A percentile compares a stretch with the other conserved stretches of the same genome.
Conservation (phyloP, 2,888 invertebrate genomes). For the Drepana falcataria region DNA sequence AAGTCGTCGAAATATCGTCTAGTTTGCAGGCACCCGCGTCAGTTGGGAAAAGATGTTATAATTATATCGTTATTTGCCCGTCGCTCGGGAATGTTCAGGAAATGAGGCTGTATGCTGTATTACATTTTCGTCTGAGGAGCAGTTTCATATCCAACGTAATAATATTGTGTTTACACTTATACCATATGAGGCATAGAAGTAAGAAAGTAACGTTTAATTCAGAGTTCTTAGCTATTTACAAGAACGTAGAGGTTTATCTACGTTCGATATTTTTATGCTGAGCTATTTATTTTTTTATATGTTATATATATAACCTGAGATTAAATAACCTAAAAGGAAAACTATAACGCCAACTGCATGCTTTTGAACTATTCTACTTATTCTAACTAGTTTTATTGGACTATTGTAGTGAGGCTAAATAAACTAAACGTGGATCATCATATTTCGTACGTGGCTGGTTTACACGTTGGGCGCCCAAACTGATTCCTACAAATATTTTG, state of each 20-base stretch:
- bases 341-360: too few species aligned
- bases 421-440: too few species aligned
- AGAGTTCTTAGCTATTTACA: background rate
- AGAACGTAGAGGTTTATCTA: background rate
- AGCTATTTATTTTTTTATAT: too few species aligned
- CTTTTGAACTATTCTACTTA: too few species aligned
- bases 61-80: slow-evolving; percentile 50
- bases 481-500: too few species aligned
- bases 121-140: slow-evolving; percentile 29
- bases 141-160: slow-evolving; percentile 22
- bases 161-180: slow-evolving; percentile 23
- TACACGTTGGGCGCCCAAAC: too few species aligned
- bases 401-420: too few species aligned
- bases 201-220: slow-evolving; percentile 11
- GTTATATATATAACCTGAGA: too few species aligned
- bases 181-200: slow-evolving; percentile 4
- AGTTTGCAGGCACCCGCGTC: slow-evolving; percentile 12
- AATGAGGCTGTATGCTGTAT: slow-evolving; percentile 39
- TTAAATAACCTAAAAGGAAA: too few species aligned
- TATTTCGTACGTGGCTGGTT: too few species aligned
- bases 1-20: slow-evolving; percentile 9
- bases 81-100: slow-evolving; percentile 28
- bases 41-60: slow-evolving; percentile 40
- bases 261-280: too few species aligned
- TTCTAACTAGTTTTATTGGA: too few species aligned